A percentile compares a stretch with the other conserved stretches of the same genome.
These are phyloP conservation scores for Penelope pileata DNA, from an alignment of 2,113 vertebrate genomes.

Conservation along the genomic window DNA sequence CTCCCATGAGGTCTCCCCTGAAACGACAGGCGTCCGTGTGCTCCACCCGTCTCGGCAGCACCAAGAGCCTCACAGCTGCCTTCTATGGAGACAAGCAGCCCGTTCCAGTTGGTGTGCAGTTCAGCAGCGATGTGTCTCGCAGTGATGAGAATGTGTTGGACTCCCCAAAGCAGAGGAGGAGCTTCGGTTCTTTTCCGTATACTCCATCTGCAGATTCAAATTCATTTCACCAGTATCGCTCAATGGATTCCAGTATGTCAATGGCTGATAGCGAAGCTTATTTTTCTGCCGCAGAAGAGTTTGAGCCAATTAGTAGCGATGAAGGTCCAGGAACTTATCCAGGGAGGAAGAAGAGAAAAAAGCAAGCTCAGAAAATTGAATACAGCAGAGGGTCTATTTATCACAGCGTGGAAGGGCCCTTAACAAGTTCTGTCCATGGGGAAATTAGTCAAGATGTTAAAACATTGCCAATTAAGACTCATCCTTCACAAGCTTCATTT, in stretches of 20 bases:
- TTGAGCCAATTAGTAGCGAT: constrained; percentile 95
- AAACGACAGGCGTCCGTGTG: constrained; percentile 92
- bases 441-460: constrained; percentile 85
- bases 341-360: constrained; percentile 91
- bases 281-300: constrained; percentile 95
- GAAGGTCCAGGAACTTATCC: constrained; percentile 98
- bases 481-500: constrained; percentile 95
- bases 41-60: constrained; percentile 91
- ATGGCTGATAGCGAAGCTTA: constrained; percentile 98
- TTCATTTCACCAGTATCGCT: constrained; percentile 97
- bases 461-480: constrained; percentile 84
- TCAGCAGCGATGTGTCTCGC: constrained; percentile 93
- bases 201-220: constrained; percentile 94
- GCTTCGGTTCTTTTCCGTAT: constrained; percentile 96
- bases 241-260: constrained; percentile 95
- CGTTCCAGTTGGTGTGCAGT: constrained; percentile 88
- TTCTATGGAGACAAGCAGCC: constrained; percentile 91
- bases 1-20: constrained; percentile 90
- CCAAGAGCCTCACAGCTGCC: constrained; percentile 92
- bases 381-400: constrained; percentile 93
- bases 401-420: constrained; percentile 94
- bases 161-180: constrained; percentile 92
- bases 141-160: constrained; percentile 95
- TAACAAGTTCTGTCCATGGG: constrained; percentile 83
- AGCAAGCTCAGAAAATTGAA: constrained; percentile 87